Percentiles rank a stretch among this genome's conserved stretches.
Evolutionary conservation across 2,797 vertebrate genomes (phyloP).

Genomic region (Phataginus tricuspis): DNA sequence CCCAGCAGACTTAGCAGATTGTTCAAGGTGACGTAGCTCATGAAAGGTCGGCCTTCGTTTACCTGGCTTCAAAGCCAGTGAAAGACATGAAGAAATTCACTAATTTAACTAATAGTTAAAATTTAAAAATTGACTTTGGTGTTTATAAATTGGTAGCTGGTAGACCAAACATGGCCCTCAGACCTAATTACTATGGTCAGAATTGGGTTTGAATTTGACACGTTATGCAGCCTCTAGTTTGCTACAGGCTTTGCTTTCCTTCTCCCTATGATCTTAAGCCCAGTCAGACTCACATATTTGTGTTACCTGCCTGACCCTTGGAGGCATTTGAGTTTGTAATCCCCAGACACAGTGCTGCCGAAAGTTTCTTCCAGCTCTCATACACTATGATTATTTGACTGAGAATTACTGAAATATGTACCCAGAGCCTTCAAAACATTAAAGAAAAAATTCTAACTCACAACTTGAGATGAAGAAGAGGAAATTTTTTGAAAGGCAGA

Average conservation of each 20-base stretch:
- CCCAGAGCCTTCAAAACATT: conserved; percentile 39
- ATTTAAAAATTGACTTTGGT: conserved; percentile 19
- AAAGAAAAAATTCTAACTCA: conserved; percentile 25
- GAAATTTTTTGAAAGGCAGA: conserved; percentile 46
- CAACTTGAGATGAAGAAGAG: conserved; percentile 53
- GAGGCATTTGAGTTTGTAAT: conserved; percentile 63
- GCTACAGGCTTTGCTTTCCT: conserved; percentile 30
- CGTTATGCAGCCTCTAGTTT: background rate
- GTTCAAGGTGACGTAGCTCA: background rate
- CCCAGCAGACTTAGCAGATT: background rate
- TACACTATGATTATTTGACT: conserved; percentile 54
- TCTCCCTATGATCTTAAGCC: conserved; percentile 7
- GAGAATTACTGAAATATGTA: conserved; percentile 58
- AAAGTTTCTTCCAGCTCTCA: conserved; percentile 46
- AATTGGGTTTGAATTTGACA: background rate
- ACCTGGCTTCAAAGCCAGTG: conserved; percentile 2
- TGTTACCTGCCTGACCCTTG: conserved; percentile 50
- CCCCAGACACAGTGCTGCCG: background rate
- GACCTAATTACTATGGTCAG: conserved; percentile 25
- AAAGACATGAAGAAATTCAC: conserved; percentile 55
- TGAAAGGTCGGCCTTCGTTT: background rate
- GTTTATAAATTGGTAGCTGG: background rate
- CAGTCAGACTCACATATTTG: background rate
- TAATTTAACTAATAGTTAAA: background rate
- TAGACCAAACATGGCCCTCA: background rate